These are phyloP conservation scores for Procavia capensis DNA, from an alignment of 2,113 vertebrate genomes.

Conservation along the genomic window DNA sequence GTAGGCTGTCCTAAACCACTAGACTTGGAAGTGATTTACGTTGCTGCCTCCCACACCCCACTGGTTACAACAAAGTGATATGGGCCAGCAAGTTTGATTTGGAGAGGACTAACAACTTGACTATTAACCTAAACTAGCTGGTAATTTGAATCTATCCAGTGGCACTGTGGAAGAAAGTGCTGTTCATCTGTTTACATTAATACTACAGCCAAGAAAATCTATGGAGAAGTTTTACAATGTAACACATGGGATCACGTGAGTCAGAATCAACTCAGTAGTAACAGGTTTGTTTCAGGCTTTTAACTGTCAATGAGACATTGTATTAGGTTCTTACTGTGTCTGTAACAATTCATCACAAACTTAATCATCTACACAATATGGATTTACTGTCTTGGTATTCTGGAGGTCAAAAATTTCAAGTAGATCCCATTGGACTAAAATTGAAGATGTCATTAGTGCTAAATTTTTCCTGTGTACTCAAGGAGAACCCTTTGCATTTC, in stretches of 20 bases:
- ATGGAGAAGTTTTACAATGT: neutral
- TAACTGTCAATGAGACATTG: neutral
- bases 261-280: neutral
- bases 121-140: neutral
- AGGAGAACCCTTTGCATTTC: neutral
- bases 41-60: neutral
- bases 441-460: neutral
- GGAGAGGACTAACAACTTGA: neutral
- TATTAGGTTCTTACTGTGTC: neutral
- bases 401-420: neutral
- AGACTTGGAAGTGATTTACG: neutral
- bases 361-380: neutral
- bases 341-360: neutral
- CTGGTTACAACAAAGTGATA: neutral
- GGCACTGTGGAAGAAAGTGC: neutral
- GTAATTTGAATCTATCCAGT: neutral
- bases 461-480: neutral
- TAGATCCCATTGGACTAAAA: neutral
- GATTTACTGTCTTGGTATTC: neutral
- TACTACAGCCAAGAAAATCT: neutral
- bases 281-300: neutral
- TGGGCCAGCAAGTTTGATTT: neutral
- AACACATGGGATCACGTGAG: neutral
- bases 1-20: neutral
- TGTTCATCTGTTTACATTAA: neutral